Percentiles rank a stretch among this genome's conserved stretches.
Evolutionary conservation across 2,797 vertebrate genomes (phyloP).

Genomic region (Microtus californicus): DNA sequence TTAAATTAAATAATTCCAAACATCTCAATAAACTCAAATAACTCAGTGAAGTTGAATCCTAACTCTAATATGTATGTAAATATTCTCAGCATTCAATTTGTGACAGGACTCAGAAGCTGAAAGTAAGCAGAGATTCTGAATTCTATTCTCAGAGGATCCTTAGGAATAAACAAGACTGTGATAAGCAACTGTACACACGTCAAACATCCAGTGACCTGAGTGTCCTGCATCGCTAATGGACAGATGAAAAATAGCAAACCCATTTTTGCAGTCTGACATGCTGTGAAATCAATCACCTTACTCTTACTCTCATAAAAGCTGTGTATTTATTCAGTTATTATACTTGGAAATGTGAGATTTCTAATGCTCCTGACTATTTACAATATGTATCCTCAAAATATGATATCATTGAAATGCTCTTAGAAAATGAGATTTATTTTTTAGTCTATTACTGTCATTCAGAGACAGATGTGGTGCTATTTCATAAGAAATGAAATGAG

Average conservation of each 20-base stretch:
- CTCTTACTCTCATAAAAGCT: neutral
- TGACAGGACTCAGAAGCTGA: constrained; percentile 68
- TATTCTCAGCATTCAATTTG: constrained; percentile 66
- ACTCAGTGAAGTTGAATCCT: constrained; percentile 67
- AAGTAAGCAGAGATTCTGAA: constrained; percentile 51
- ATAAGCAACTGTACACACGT: neutral
- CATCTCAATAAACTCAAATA: constrained; percentile 40
- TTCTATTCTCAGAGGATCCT: neutral
- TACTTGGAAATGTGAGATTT: neutral
- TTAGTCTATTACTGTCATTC: neutral
- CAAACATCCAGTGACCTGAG: neutral
- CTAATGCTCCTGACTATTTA: neutral
- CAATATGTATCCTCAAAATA: neutral
- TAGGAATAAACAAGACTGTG: constrained; percentile 28
- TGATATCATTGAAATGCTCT: neutral
- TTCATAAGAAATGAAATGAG: neutral
- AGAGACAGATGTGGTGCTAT: neutral
- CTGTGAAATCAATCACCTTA: neutral
- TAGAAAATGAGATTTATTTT: neutral
- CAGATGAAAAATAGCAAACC: neutral
- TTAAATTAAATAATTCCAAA: constrained; percentile 69
- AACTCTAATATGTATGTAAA: constrained; percentile 76
- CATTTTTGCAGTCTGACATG: neutral
- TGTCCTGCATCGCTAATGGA: neutral
- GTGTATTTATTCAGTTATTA: neutral